Evolutionary conservation across 2,888 invertebrate genomes (phyloP).

Genomic region (Caenorhabditis becei): DNA sequence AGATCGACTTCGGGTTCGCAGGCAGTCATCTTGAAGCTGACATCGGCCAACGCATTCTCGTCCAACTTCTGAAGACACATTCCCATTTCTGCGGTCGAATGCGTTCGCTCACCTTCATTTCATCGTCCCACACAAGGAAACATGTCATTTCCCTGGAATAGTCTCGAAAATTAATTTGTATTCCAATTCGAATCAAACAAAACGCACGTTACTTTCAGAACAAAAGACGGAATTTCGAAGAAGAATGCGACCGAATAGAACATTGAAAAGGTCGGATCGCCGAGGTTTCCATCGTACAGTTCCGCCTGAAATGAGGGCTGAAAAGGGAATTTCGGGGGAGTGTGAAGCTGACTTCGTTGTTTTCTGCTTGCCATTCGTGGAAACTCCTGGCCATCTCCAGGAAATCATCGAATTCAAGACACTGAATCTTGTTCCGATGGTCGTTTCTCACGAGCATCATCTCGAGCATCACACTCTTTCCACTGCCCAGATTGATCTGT

Average conservation of each 20-base stretch:
- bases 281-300: slow-evolving; percentile 63
- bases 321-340: not conserved
- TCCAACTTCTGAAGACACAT: slow-evolving; percentile 35
- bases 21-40: slow-evolving; percentile 52
- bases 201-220: slow-evolving; percentile 59
- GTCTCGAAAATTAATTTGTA: not conserved
- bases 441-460: slow-evolving; percentile 55
- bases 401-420: slow-evolving; percentile 60
- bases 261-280: slow-evolving; percentile 63
- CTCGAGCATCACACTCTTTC: slow-evolving; percentile 51
- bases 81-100: not conserved
- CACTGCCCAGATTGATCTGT: slow-evolving; percentile 35
- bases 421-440: slow-evolving; percentile 30
- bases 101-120: slow-evolving; percentile 37
- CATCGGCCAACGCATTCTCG: slow-evolving; percentile 50
- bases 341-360: slow-evolving; percentile 12
- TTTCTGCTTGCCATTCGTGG: slow-evolving; percentile 61
- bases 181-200: not conserved
- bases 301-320: slow-evolving; percentile 23
- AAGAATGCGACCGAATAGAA: slow-evolving; percentile 61
- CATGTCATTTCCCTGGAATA: slow-evolving; percentile 61
- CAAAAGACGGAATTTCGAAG: slow-evolving; percentile 62
- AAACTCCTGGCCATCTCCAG: slow-evolving; percentile 53
- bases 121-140: slow-evolving; percentile 68
- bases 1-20: slow-evolving; percentile 59